Evolutionary conservation across 2,113 vertebrate species (phyloP).

Genomic region (Amia ocellicauda): DNA sequence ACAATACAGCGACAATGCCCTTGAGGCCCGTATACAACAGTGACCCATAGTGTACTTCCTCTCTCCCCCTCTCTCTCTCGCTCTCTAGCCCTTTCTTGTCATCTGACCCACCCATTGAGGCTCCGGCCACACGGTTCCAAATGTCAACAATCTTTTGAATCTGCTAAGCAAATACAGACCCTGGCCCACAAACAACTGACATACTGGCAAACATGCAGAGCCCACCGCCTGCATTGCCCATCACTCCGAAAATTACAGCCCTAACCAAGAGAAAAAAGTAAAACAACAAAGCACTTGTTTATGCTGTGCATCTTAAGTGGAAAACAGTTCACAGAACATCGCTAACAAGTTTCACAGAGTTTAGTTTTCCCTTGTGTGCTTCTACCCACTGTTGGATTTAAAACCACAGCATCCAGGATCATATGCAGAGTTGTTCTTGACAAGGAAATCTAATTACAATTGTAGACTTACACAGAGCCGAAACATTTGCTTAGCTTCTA

Average conservation of each 20-base stretch:
- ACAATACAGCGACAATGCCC: slow-evolving; percentile 28
- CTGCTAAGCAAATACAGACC: slow-evolving; percentile 8
- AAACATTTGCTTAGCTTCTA: too few relatives aligned
- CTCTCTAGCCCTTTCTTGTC: slow-evolving; percentile 13
- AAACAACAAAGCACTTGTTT: background rate
- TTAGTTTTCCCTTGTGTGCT: too few relatives aligned
- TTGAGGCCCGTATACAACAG: slow-evolving; percentile 9
- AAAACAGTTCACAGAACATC: too few relatives aligned
- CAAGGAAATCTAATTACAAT: too few relatives aligned
- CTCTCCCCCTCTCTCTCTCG: slow-evolving; percentile 10
- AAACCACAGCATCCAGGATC: too few relatives aligned
- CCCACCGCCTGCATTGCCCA: background rate
- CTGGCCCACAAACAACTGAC: slow-evolving; percentile 2
- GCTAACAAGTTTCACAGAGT: too few relatives aligned
- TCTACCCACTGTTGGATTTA: too few relatives aligned
- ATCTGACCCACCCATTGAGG: slow-evolving; percentile 29
- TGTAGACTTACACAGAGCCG: too few relatives aligned
- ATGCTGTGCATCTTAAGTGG: background rate
- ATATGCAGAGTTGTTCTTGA: too few relatives aligned
- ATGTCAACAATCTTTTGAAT: slow-evolving; percentile 21
- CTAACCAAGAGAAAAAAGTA: background rate
- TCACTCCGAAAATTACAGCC: background rate
- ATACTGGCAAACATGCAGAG: too few relatives aligned
- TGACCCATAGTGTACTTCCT: slow-evolving; percentile 18
- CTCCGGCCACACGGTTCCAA: slow-evolving; percentile 18